These are phyloP conservation scores for Petrocephalus microphthalmus DNA, from an alignment of 2,113 vertebrate species.

Conservation along the genomic window DNA sequence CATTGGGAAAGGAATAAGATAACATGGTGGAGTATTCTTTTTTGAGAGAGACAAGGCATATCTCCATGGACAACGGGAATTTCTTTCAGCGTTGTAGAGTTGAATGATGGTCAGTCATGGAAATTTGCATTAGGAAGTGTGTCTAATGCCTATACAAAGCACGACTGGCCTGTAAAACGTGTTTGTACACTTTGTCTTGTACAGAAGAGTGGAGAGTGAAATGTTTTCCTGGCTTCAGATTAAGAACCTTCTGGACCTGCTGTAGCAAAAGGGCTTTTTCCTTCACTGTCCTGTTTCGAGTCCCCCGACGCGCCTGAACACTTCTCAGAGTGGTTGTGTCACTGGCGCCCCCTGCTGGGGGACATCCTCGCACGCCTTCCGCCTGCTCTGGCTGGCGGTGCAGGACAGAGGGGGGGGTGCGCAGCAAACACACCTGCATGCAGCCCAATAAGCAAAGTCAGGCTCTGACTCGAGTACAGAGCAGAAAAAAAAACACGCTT, in stretches of 20 bases:
- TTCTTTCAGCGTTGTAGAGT: background rate
- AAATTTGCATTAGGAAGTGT: background rate
- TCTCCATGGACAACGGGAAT: background rate
- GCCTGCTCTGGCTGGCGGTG: background rate
- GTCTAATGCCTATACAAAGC: background rate
- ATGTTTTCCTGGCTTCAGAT: background rate
- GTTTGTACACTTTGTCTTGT: background rate
- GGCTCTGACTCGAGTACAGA: background rate
- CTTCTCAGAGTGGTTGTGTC: background rate
- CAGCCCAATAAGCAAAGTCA: background rate
- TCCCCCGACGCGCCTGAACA: background rate
- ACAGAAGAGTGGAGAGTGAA: background rate
- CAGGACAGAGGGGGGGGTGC: background rate
- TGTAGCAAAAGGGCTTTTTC: background rate
- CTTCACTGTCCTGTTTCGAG: background rate
- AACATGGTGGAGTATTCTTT: background rate
- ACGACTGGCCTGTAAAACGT: background rate
- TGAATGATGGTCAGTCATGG: background rate
- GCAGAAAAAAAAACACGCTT: background rate
- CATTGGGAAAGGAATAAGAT: background rate
- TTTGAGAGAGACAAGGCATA: background rate
- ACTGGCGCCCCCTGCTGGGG: background rate
- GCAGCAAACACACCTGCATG: slow-evolving; percentile 22
- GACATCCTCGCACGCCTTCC: background rate
- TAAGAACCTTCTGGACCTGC: background rate